Evolutionary conservation across 1,140 invertebrate genomes (phyloP), one percentile per base, ranked within the genome.

Genomic region (Pogonognathellus flavescens): DNA sequence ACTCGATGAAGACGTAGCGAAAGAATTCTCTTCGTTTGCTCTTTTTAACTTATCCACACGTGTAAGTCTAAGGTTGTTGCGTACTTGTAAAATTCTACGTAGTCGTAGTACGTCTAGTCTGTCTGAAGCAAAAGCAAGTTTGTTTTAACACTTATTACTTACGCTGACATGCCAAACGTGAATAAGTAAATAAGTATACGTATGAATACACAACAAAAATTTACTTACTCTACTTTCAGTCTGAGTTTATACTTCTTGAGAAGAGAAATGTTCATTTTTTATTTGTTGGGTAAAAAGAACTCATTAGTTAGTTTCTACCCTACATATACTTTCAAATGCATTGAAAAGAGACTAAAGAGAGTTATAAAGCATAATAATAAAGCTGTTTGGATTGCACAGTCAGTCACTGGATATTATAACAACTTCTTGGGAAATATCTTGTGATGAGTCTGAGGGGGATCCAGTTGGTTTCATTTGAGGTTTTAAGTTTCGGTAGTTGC

Each of bases 401-500:
- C 7, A 66, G 62, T 3, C 14, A n/a, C 5, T 76, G 70, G 25
- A 41, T 76, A 76, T 50, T 49, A 76, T 41, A 76, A 25, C 14
- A 76, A 76, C 70, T 76, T 31, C 70, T 76, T 76, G 25, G 70
- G 70, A 76, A 76, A 76, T 76, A 76, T 76, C 22, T 76, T 76
- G 31, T 49, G 41, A 76, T 76, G 70, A 76, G 70, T 76, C 70
- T 76, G 49, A 76, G 70, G 70, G 70, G 70, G 70, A 76, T 76
- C 70, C 70, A 76, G 70, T 76, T 76, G 70, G 70, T 76, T 76
- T 76, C 70, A 76, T 76, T 76, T 76, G 70, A 76, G 70, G 70
- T 76, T 76, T 76, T 76, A 76, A 31, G 70, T 76, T 76, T 76
- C 70, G 70, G 41, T 76, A 76, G 70, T 50, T 76, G 70, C 70